phyloP scores from a whole-genome alignment of 2,113 vertebrate species.

The Rhinoptilus africanus region DNA sequence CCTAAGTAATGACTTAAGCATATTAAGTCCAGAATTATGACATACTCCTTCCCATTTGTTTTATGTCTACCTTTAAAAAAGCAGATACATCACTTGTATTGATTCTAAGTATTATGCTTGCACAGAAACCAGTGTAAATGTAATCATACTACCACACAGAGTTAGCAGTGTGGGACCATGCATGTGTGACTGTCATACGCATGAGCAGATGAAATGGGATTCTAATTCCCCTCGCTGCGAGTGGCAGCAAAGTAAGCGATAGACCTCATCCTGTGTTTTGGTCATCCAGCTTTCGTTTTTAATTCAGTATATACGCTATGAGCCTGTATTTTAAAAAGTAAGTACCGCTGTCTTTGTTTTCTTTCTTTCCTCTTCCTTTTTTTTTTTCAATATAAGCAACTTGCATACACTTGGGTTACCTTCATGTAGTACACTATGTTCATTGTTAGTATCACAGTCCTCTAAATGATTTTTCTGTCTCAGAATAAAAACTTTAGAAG shows the following conservation, averaged over 20 bases:
- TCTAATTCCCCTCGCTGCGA: constrained; percentile 30
- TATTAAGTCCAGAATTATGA: constrained; percentile 14
- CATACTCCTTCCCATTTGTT: constrained; percentile 2
- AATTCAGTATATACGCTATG: constrained; percentile 76
- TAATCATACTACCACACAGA: not conserved
- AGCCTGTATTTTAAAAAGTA: constrained; percentile 78
- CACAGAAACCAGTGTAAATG: not conserved
- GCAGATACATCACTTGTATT: not conserved
- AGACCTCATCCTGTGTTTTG: constrained; percentile 63
- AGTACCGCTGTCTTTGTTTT: constrained; percentile 74
- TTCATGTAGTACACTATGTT: constrained; percentile 54
- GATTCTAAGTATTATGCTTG: not conserved
- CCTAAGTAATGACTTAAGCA: not conserved
- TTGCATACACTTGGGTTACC: constrained; percentile 49
- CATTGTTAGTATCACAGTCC: constrained; percentile 64
- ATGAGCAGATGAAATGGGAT: not conserved
- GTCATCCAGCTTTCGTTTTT: constrained; percentile 73
- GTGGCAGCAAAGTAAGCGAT: constrained; percentile 17
- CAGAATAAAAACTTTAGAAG: constrained; percentile 75
- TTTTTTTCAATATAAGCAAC: not conserved
- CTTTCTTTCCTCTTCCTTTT: not conserved
- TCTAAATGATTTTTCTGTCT: constrained; percentile 73
- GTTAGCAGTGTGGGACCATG: constrained; percentile 4
- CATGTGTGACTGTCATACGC: constrained; percentile 56
- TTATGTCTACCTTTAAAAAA: not conserved